Base-by-base conservation (phyloP, 2,888 invertebrate genomes). In the Eucriotettix oculatus region DNA sequence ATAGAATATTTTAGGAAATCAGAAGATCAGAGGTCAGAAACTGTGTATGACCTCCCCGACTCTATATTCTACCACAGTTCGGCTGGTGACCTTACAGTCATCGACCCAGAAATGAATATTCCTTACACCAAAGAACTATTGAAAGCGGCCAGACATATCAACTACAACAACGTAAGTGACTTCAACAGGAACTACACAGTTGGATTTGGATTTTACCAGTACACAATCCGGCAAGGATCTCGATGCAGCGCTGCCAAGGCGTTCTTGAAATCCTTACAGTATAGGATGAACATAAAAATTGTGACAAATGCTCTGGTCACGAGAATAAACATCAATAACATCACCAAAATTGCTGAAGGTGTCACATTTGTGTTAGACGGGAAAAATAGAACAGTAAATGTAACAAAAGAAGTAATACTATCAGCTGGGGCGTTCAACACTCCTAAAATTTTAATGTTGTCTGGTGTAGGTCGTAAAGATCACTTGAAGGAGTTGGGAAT, bases 211-310 rank as follows among this genome's bases (percentile, higher is more conserved):
- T 48, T 48, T 48, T 12, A 3, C 48, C 48, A 48, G 48, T 12
- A n/a, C 12, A 48, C 81, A 9, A 81, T 75, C 68, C 64, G 72
- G 67, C 68, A 74, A 68, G 69, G 77, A 66, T 69, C 71, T 5
- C 56, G 64, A 12, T 62, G 62, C 44, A 86, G 85, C 66, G 78
- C 82, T 0, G 84, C 84, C 10, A 81, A 79, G 66, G 79, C 81
- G 0, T 87, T 81, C 66, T 73, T 87, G 2, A 77, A 81, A 60
- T 79, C 80, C 10, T 76, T 83, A 66, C 76, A 78, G 63, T 71
- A 74, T 10, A 75, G 87, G 56, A 72, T 69, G 12, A 90, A 90
- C 70, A 74, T 90, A 2, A 82, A 83, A 67, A 81, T 87, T 17
- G 80, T 84, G 0, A 74, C 80, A 66, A 78, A 79, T 41, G 76